Evolutionary conservation across 2,113 vertebrate genomes (phyloP).

Genomic region (Piaya cayana): DNA sequence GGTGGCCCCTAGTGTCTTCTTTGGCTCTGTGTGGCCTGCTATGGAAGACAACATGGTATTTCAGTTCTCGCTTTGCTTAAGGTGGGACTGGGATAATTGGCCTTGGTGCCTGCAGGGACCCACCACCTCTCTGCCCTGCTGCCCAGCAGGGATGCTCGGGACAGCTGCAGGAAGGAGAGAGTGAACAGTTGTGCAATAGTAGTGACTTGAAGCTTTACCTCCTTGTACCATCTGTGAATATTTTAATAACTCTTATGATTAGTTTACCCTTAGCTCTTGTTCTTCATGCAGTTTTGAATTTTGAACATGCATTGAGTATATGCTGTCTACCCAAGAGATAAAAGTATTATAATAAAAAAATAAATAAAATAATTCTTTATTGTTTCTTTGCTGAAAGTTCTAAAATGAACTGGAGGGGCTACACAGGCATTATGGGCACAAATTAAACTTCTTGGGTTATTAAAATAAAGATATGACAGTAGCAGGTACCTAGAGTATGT

Average conservation of each 20-base stretch:
- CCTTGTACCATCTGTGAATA: too few species aligned
- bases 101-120: background rate
- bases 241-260: background rate
- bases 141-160: background rate
- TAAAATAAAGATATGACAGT: background rate
- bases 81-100: background rate
- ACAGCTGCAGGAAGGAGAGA: background rate
- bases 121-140: background rate
- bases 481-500: background rate
- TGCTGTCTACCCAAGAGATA: background rate
- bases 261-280: background rate
- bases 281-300: background rate
- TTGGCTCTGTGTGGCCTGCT: background rate
- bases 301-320: accelerated
- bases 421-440: background rate
- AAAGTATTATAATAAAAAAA: background rate
- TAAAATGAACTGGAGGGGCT: background rate
- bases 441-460: background rate
- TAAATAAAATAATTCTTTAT: background rate
- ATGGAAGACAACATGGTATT: background rate
- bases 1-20: background rate
- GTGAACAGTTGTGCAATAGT: background rate
- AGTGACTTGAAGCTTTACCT: background rate
- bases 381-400: background rate
- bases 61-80: background rate